Conservation (phyloP, 53 echinoderm and acorn worm species). For the Mesocentrotus franciscanus region DNA sequence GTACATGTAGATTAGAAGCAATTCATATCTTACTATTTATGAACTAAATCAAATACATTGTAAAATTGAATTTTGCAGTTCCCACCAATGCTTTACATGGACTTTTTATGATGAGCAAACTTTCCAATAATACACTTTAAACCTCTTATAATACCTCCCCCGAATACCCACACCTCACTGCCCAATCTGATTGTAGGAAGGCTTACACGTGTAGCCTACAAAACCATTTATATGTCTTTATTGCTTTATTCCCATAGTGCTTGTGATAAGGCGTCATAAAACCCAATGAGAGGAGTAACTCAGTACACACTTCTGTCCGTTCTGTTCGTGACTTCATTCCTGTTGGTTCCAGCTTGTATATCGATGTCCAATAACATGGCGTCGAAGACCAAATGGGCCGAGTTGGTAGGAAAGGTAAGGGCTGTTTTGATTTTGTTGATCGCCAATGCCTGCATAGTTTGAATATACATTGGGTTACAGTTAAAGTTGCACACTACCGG, state of each 20-base stretch:
- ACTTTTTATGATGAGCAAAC: background rate
- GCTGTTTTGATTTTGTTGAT: background rate
- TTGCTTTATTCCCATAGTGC: constrained; percentile 23
- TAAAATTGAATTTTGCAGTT: too few relatives aligned
- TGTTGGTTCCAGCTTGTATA: background rate
- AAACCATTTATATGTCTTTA: background rate
- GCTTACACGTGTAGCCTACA: background rate
- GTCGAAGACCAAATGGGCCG: background rate
- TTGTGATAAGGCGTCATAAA: background rate
- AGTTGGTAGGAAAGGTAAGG: constrained; percentile 32
- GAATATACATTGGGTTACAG: background rate
- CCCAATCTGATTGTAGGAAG: background rate
- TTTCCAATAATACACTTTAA: background rate
- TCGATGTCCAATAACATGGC: constrained; percentile 35
- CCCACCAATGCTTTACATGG: background rate
- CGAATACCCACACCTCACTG: background rate
- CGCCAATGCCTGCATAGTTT: background rate
- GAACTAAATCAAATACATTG: too few relatives aligned
- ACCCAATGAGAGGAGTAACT: constrained; percentile 21
- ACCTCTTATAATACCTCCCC: background rate
- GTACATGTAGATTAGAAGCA: too few relatives aligned
- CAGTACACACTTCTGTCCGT: background rate
- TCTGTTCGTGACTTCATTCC: background rate
- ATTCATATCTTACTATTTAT: too few relatives aligned
- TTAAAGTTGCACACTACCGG: too few relatives aligned